Percentiles rank a stretch among this genome's conserved stretches.
Conservation (phyloP, 2,113 vertebrate species). For the Trematocara zebra region DNA sequence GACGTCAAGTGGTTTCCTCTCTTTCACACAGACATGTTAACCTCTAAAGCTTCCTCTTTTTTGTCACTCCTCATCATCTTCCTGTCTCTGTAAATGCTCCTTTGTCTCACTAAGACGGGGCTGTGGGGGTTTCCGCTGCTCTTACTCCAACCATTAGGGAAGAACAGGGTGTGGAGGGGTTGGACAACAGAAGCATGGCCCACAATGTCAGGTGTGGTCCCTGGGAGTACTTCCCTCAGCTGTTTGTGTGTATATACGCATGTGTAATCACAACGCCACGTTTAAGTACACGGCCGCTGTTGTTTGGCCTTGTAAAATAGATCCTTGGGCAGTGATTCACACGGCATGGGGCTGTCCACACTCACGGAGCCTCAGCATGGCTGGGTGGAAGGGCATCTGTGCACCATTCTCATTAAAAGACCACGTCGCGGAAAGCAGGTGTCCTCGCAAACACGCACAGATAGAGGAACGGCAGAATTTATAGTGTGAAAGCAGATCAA, state of each 20-base stretch:
- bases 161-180: neutral
- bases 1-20: neutral
- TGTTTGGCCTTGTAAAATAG: slow-evolving; percentile 30
- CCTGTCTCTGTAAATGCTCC: neutral
- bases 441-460: neutral
- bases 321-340: slow-evolving; percentile 12
- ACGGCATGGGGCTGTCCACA: neutral
- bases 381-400: neutral
- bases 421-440: neutral
- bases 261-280: neutral
- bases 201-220: neutral
- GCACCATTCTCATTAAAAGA: slow-evolving; percentile 1
- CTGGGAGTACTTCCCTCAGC: neutral
- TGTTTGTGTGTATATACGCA: neutral
- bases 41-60: neutral
- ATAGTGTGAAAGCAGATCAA: neutral
- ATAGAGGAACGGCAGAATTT: neutral
- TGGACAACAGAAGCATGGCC: neutral
- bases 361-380: neutral
- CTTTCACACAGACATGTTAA: neutral
- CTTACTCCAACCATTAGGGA: neutral
- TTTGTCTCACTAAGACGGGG: neutral
- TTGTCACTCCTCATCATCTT: neutral
- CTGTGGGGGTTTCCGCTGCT: neutral
- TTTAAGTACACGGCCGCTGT: neutral